These are phyloP conservation scores for Morpho achilles DNA, from an alignment of 2,888 invertebrate genomes.

Conservation along the genomic window DNA sequence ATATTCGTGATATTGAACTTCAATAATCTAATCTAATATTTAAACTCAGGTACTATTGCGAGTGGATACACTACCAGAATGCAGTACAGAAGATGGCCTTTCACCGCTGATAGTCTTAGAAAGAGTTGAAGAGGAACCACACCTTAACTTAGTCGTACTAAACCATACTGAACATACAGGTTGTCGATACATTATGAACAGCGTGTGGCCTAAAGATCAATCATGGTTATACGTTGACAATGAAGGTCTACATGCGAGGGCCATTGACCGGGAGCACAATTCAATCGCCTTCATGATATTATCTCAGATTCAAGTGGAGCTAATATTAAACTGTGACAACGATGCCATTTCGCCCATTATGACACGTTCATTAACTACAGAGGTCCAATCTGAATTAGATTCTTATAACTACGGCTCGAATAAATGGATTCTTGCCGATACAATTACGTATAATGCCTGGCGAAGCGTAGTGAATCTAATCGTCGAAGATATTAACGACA, in stretches of 20 bases:
- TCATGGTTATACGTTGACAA: slow-evolving; percentile 63
- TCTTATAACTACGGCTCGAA: slow-evolving; percentile 57
- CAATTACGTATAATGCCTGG: slow-evolving; percentile 54
- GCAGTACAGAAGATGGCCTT: slow-evolving; percentile 39
- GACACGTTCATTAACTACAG: slow-evolving; percentile 45
- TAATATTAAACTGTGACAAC: slow-evolving; percentile 50
- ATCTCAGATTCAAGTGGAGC: slow-evolving; percentile 70
- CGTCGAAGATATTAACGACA: slow-evolving; percentile 77
- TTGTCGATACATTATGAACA: slow-evolving; percentile 54
- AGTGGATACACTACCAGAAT: slow-evolving; percentile 44
- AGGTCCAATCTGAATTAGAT: slow-evolving; percentile 38
- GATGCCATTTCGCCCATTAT: slow-evolving; percentile 34
- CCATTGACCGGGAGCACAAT: slow-evolving; percentile 66
- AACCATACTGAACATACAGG: slow-evolving; percentile 38
- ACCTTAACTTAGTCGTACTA: slow-evolving; percentile 48
- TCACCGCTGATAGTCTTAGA: slow-evolving; percentile 60
- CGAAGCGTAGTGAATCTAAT: slow-evolving; percentile 67
- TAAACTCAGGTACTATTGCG: slow-evolving; percentile 48
- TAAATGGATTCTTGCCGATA: slow-evolving; percentile 62
- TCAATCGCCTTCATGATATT: slow-evolving; percentile 67
- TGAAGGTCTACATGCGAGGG: slow-evolving; percentile 49
- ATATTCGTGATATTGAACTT: neutral
- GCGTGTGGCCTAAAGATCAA: slow-evolving; percentile 60
- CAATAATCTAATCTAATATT: neutral
- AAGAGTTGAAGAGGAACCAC: slow-evolving; percentile 58